Base-by-base conservation (phyloP, 37 sponge, comb jelly and placozoan genomes). In the Beroe forskalii region DNA sequence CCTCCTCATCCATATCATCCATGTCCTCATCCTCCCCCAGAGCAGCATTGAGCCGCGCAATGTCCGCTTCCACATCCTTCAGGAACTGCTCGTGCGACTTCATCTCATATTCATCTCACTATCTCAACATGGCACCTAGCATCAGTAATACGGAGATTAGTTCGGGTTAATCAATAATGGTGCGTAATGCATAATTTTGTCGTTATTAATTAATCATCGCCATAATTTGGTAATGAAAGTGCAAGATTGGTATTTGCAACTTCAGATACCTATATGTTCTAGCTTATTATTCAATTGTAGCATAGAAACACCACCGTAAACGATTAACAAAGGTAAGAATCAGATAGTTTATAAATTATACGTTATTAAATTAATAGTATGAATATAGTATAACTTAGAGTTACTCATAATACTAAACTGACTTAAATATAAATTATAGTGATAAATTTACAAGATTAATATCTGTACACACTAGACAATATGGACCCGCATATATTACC, bases 21-120 rank as follows among this genome's bases (percentile, higher is more conserved):
- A 6, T 17, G 33, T 69, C 72, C 4, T 69, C 72, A 17, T 32
- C 72, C 4, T 69, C 72, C 8, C 9, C 27, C 14, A 69, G 38
- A 14, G 32, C 72, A 4, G 72, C 27, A 37, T 28, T 69, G 35
- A 69, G 38, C 35, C 72, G 35, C 17, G 72, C 35, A 27, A 69
- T 14, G 72, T 69, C 72, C 3, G 72, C 72, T 17, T 69, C 72
- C 12, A 69, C 72, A 69, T 69, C 72, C 35, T 28, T 33, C 3
- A 69, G 72, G 17, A 69, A 69, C 72, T 69, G 72, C 72, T 69
- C 72, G 72, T 69, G 72, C 4, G 72, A 69, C 9, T 27, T 32
- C 72, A 69, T 69, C 17, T 63, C 66, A 20, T n/a, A n/a, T n/a
- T n/a, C n/a, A n/a, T n/a, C n/a, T n/a, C n/a, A 48, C 55, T 48